Base-by-base conservation (phyloP, 2,113 vertebrate genomes). In the Psilopsiagon aymara region DNA sequence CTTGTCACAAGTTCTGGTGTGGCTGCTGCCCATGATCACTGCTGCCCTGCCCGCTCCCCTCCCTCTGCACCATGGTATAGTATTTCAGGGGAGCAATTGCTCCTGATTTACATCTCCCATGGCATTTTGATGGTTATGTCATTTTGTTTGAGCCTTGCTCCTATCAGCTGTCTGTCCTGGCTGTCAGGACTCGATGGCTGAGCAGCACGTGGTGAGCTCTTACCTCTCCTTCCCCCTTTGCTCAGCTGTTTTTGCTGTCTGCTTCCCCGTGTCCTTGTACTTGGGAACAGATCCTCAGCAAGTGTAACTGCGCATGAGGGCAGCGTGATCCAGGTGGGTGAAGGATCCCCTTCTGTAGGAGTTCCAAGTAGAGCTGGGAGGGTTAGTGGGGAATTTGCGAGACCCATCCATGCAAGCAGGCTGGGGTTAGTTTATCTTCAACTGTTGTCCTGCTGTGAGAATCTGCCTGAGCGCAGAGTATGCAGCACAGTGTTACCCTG, bases 91-190 rank as follows among this genome's bases (percentile, higher is more conserved):
- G 82, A 96, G 97, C 94, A 97, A 97, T 97, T 96, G 96, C 93
- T 91, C 90, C 96, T 97, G 97, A 97, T 97, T 95, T 95, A 96
- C 88, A 85, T 95, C 95, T 90, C 96, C 90, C 44, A 1, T 96
- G 97, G 96, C 85, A 90, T 86, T 96, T 96, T 64, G 90, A 64
- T 93, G 93, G 94, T 97, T 97, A 97, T 97, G 97, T 97, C 97
- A 96, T 96, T 95, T 90, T 92, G 94, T 87, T 81, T 95, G 93
- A 94, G 94, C 86, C 93, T 68, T 69, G 71, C 90, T 82, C 89
- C 46, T 60, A 80, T 97, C 97, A 97, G 95, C 96, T 97, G 97
- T 94, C 97, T 49, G 86, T 96, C 92, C 92, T 96, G 95, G 96
- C 96, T 96, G 67, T 88, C 82, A 86, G 86, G 92, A 44, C 74